Percentiles rank a stretch among this genome's conserved stretches.
phyloP scores from a whole-genome alignment of 2,113 vertebrate genomes.

The Theristicus caerulescens region DNA sequence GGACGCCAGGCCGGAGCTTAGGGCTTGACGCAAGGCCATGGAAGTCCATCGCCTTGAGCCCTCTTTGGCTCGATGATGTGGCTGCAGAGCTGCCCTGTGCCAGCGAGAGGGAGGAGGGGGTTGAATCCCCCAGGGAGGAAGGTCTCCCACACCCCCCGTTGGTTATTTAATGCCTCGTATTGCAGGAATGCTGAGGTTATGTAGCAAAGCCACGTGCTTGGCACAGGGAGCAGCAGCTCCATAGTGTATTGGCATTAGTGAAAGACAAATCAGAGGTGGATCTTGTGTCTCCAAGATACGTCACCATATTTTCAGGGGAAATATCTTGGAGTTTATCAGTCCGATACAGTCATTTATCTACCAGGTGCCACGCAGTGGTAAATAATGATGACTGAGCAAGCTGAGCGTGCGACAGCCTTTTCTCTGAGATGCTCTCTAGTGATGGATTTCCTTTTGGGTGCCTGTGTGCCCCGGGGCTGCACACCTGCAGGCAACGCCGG shows the following conservation, averaged over 20 bases:
- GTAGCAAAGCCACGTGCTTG: neutral
- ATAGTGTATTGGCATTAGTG: neutral
- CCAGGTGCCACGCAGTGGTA: neutral
- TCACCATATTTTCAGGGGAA: neutral
- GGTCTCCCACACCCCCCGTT: neutral
- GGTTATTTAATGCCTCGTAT: neutral
- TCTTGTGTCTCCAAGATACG: neutral
- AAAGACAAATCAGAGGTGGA: neutral
- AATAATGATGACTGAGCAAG: neutral
- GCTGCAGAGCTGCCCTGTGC: neutral
- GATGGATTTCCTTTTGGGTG: neutral
- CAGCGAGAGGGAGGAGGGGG: neutral
- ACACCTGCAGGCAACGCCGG: rapidly evolving
- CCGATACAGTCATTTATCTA: neutral
- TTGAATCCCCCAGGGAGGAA: neutral
- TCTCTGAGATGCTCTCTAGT: no score
- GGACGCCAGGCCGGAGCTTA: neutral
- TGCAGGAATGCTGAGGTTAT: neutral
- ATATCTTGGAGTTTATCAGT: neutral
- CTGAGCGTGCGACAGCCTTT: neutral
- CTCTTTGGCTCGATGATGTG: neutral
- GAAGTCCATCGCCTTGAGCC: neutral
- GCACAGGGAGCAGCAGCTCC: neutral
- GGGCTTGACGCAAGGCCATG: neutral
- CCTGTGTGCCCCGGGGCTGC: no score